phyloP scores from a whole-genome alignment of 1,140 invertebrate genomes.

The Anastrepha ludens region DNA sequence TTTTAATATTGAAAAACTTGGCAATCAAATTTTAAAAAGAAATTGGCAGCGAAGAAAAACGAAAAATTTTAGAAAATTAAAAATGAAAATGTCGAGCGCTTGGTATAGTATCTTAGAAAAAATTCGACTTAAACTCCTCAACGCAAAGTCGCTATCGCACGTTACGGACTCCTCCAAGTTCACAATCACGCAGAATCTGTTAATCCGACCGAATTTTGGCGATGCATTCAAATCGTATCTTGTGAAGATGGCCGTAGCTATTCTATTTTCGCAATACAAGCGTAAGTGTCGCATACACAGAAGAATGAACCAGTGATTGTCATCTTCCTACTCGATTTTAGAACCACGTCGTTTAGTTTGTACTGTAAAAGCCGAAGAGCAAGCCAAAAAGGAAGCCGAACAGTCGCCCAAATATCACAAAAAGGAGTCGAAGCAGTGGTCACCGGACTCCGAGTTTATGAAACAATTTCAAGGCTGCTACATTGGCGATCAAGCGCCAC shows the following conservation, averaged over 20 bases:
- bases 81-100: constrained; percentile 16
- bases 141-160: not conserved
- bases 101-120: constrained; percentile 28
- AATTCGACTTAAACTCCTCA: constrained; percentile 4
- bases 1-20: not conserved
- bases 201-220: not conserved
- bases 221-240: constrained; percentile 24
- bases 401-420: not conserved
- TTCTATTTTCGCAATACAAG: not conserved
- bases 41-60: constrained; percentile 3
- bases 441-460: constrained; percentile 76
- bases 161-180: not conserved
- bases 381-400: not conserved
- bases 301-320: not conserved
- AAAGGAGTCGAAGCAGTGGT: constrained; percentile 59
- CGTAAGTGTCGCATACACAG: not conserved
- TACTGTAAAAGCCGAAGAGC: not conserved
- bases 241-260: constrained; percentile 1
- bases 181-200: not conserved
- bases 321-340: not conserved
- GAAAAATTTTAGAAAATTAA: constrained; percentile 30
- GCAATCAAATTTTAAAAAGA: not conserved
- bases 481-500: constrained; percentile 66
- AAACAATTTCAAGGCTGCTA: constrained; percentile 78
- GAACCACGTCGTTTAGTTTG: constrained; percentile 9